phyloP scores from a whole-genome alignment of 2,888 invertebrate genomes.

The Agrochola macilenta region DNA sequence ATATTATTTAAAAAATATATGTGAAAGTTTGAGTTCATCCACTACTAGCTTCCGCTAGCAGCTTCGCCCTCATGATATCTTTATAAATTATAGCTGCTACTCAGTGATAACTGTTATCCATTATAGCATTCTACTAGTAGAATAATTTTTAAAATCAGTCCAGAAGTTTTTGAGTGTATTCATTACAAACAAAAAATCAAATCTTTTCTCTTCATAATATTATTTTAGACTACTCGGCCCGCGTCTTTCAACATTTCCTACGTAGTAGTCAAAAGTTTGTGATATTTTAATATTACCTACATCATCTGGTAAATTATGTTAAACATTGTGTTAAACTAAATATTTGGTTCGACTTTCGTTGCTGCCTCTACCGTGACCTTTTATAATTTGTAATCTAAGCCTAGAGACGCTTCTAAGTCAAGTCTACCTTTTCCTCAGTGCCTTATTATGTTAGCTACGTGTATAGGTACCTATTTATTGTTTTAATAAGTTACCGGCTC shows the following conservation, averaged over 20 bases:
- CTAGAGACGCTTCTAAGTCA: not conserved
- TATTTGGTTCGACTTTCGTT: not conserved
- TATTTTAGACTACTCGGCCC: no score
- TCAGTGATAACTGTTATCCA: no score
- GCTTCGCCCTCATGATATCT: no score
- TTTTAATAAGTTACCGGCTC: slow-evolving; percentile 7
- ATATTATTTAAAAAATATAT: no score
- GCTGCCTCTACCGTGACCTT: not conserved
- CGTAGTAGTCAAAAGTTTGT: not conserved
- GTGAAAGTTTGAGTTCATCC: no score
- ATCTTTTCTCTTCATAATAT: no score
- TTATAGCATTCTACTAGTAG: no score
- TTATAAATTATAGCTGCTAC: no score
- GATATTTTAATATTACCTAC: not conserved
- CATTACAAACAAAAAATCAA: no score
- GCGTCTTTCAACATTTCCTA: not conserved
- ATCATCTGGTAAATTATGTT: not conserved
- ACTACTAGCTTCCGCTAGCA: no score
- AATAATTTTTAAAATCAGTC: no score
- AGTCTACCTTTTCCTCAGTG: not conserved
- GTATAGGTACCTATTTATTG: not conserved
- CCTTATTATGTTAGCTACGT: not conserved
- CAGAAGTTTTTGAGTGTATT: no score
- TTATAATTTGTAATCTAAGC: not conserved
- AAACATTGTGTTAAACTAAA: not conserved